Base-by-base conservation (phyloP, 2,113 vertebrate genomes). In the Labeo catla region DNA sequence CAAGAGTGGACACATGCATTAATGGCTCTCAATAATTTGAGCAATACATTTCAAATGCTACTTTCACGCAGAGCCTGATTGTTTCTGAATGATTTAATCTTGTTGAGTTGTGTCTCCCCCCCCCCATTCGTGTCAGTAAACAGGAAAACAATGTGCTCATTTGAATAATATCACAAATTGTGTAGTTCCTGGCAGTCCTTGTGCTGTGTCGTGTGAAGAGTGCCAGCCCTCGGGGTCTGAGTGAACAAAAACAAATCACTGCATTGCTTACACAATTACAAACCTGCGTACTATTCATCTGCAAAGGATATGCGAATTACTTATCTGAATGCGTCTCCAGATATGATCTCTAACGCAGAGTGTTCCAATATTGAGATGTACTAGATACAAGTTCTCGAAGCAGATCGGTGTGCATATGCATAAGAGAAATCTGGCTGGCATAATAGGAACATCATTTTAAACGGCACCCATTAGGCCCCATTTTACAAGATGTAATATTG, bases 1-100 rank as follows among this genome's bases (percentile, higher is more conserved):
- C 92, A 92, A 91, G 92, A 94, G 92, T 91, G 90, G 89, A 91
- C 91, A 91, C 91, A 86, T 93, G 93, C 94, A 94, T 95, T 95
- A 95, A 95, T 92, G 94, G 90, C 89, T 89, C 82, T 90, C 90
- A 90, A 88, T 93, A 91, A 93, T 88, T 91, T 84, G 83, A 50
- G 66, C 59, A 74, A 88, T 84, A 54, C 80, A 84, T 84, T 84
- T 82, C 83, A 87, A 87, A 86, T 84, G 86, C 84, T 81, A 82
- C 84, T 81, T 86, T 76, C 54, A 11, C 61, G 15, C 86, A 74
- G 86, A 76, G 54, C 84, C 81, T 88, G 89, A 87, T 87, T 86
- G 90, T 86, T 93, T 86, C 89, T 91, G 92, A 94, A 90, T 87
- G 86, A 93, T 90, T 89, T 90, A 91, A 90, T 92, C 91, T 91